Evolutionary conservation across 2,888 invertebrate species (phyloP).

Genomic region (Sphaeridia pumilis): DNA sequence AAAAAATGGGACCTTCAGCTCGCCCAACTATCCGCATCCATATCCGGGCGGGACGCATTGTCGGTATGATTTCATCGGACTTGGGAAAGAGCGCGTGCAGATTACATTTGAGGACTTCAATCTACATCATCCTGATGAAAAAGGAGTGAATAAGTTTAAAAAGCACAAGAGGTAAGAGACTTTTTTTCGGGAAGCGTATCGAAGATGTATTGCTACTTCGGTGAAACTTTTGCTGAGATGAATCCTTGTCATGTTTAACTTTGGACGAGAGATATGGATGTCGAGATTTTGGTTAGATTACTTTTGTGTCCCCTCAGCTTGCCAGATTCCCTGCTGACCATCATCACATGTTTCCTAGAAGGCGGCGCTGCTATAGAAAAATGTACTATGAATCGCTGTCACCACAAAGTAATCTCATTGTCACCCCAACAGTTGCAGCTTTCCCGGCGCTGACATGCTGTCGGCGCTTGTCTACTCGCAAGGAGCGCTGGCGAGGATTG

Average conservation of each 20-base stretch:
- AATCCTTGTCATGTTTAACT: no score
- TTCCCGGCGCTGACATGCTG: conserved; percentile 23
- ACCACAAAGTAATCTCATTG: no score
- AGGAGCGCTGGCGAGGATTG: conserved; percentile 51
- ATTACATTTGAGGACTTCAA: conserved; percentile 74
- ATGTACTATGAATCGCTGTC: no score
- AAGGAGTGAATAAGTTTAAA: conserved; percentile 1
- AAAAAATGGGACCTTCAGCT: conserved; percentile 70
- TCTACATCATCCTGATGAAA: conserved; percentile 49
- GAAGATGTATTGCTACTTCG: no score
- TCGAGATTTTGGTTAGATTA: no score
- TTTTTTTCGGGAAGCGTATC: no score
- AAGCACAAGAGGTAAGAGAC: conserved; percentile 9
- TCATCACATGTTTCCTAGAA: no score
- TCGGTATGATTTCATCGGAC: conserved; percentile 79
- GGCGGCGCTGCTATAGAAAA: no score
- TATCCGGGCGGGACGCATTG: conserved; percentile 71
- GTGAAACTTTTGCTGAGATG: no score
- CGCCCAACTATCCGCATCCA: conserved; percentile 68
- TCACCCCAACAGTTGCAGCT: conserved; percentile 10
- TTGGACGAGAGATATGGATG: no score
- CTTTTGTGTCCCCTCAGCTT: no score
- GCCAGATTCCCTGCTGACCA: no score
- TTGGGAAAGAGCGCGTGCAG: conserved; percentile 72
- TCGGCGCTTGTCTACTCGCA: conserved; percentile 24